Evolutionary conservation across 2,888 invertebrate species (phyloP), one percentile per base, ranked within the genome.

Genomic region (Athetis lepigone): DNA sequence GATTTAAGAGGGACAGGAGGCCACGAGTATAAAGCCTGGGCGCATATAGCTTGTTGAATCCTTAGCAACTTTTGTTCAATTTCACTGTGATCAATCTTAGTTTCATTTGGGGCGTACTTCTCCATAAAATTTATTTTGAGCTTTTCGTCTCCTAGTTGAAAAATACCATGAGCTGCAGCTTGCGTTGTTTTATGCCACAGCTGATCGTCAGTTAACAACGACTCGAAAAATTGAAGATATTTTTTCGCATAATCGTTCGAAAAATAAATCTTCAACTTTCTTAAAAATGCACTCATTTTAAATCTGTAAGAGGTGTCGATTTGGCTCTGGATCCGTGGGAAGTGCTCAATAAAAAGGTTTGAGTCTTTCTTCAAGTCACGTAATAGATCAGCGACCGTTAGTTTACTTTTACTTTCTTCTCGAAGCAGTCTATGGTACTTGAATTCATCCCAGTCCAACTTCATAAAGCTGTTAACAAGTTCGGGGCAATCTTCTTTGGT

Each of bases 241-340:
- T 83, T 67, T 58, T 82, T 79, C 0, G 85, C 80, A 27, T 90
- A 54, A 66, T 91, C 90, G 52, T 85, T 64, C 8, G 80, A 57
- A 71, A 90, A 92, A 67, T 90, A 92, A 49, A 86, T 77, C 79
- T 77, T 87, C 4, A 92, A 51, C 75, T 89, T 90, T 46, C 75
- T 85, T 13, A 89, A 61, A 2, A 91, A 70, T 3, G 39, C 63
- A 36, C 79, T 85, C 0, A 88, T 57, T 37, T 71, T 71, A 33
- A 79, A 62, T 9, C 2, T 39, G 64, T 27, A 25, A 3, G 0
- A 18, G 25, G 8, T 65, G 29, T 39, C 55, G 19, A 60, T 75
- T 47, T 9, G 29, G 8, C 11, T n/a, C 52, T 65, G 46, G 2
- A 78, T 7, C 0, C 19, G 16, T 9, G 72, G 78, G 23, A 77